Base-by-base conservation (phyloP, 2,888 invertebrate genomes). In the Lacanobia oleracea region DNA sequence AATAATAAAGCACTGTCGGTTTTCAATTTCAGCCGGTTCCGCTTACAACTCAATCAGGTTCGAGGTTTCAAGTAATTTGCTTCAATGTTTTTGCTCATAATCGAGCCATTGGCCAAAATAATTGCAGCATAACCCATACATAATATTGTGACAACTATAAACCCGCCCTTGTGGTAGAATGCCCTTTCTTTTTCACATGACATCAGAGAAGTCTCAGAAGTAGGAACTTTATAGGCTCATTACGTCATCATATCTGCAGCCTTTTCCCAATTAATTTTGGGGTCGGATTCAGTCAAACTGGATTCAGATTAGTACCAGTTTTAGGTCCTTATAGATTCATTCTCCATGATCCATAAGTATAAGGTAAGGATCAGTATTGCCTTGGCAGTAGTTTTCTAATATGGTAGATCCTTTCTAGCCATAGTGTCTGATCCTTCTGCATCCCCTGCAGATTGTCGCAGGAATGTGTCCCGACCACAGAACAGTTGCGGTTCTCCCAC, bases 401-500 rank as follows among this genome's bases (percentile, higher is more conserved):
- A 18, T 8, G 48, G 7, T 16, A 2, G 18, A 48, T 48, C 48
- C 48, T 48, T 7, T 48, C 18, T 7, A 48, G 18, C 48, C 18
- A 48, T 18, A 7, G 21, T 5, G 0, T 21, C 7, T 33, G 33
- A 56, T 45, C 50, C 75, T 73, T 79, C 83, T 75, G 60, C 43
- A 3, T 6, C 1, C 6, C 0, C 37, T 83, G 14, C 1, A 0
- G 21, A 4, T 1, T 60, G 50, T 0, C 18, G 0, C 23, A 50
- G 56, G 66, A 83, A 83, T 83, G 84, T 67, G 59, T 67, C 54
- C 73, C 48, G n/a, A 10, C 27, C 21, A 53, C 45, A 12, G 71
- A 10, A 59, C 48, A 16, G 74, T 16, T 33, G 48, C 54, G n/a
- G 48, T 53, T 80, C 84, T 61, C 86, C 86, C 86, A 77, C 86